Percentiles rank a stretch among this genome's conserved stretches.
These are phyloP conservation scores for Pyrgus malvae DNA, from an alignment of 2,888 invertebrate genomes.

Conservation along the genomic window DNA sequence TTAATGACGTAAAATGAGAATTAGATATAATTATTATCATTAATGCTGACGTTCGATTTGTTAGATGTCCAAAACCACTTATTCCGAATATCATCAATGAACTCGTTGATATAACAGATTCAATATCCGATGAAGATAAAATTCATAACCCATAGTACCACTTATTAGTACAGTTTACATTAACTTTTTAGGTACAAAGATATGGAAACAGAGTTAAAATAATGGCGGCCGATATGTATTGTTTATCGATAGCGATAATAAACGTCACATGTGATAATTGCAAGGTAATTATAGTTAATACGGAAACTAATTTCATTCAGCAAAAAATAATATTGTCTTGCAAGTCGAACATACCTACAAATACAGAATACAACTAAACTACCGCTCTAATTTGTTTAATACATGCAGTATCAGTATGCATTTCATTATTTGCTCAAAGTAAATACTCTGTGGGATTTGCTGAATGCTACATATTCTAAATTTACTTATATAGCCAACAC, in stretches of 20 bases:
- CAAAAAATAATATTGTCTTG: background rate
- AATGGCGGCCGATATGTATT: conserved; percentile 5
- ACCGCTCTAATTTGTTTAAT: background rate
- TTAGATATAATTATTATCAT: no score
- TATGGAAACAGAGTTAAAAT: conserved; percentile 8
- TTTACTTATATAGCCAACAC: background rate
- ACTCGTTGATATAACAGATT: no score
- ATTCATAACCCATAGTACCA: no score
- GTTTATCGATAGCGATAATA: conserved; percentile 11
- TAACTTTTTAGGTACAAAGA: no score
- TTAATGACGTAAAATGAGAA: no score
- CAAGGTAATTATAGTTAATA: background rate
- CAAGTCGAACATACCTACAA: background rate
- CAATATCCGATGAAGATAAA: no score
- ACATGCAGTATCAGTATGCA: background rate
- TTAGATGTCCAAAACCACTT: no score
- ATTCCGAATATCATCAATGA: no score
- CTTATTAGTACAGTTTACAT: no score
- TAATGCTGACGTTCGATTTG: no score
- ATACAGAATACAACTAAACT: no score
- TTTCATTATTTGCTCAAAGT: background rate
- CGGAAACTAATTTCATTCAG: background rate
- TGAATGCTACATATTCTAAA: background rate
- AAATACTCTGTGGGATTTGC: background rate
- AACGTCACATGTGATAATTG: background rate